Percentiles rank a stretch among this genome's conserved stretches.
These are phyloP conservation scores for Archilochus colubris DNA, from an alignment of 2,113 vertebrate species.

Conservation along the genomic window DNA sequence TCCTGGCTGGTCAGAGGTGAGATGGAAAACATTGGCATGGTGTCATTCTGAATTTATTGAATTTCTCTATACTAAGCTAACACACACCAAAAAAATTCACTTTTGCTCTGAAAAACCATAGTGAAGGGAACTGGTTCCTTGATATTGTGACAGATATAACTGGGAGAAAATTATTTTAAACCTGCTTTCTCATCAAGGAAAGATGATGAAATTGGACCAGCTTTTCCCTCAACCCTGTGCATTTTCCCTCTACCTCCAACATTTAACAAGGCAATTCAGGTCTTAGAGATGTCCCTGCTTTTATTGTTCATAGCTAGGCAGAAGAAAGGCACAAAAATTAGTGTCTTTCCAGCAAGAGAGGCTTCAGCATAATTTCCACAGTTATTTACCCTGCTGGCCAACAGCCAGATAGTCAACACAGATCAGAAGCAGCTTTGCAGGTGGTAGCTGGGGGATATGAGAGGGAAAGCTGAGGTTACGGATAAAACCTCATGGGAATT, in stretches of 20 bases:
- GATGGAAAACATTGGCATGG: not conserved
- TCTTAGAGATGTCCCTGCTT: not conserved
- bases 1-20: not conserved
- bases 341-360: not conserved
- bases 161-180: not conserved
- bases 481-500: not conserved
- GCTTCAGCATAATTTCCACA: not conserved
- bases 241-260: not conserved
- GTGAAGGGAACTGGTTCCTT: not conserved
- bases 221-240: not conserved
- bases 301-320: not conserved
- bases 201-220: not conserved
- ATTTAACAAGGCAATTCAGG: not conserved
- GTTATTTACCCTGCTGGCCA: constrained; percentile 15
- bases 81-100: too few species aligned
- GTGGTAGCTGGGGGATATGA: constrained; percentile 24
- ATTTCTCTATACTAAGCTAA: not conserved
- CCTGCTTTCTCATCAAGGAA: not conserved
- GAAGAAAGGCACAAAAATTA: not conserved
- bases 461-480: not conserved
- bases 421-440: not conserved
- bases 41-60: not conserved
- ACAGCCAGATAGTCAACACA: not conserved
- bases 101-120: not conserved
- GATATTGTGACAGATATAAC: not conserved